These are phyloP conservation scores for Gobiocypris rarus DNA, from an alignment of 2,113 vertebrate species.

Conservation along the genomic window DNA sequence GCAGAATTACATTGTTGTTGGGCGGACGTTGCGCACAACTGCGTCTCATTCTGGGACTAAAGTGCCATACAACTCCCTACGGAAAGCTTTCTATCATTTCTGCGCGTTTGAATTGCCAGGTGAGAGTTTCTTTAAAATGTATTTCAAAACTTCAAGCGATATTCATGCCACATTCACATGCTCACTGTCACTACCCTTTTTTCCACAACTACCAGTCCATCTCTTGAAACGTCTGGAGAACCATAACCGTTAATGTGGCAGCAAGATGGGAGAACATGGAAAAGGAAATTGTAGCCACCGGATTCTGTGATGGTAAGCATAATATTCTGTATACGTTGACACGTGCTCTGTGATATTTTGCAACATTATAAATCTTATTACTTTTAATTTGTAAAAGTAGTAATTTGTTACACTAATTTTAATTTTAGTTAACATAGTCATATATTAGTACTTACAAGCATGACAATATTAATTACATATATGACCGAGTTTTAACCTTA, in stretches of 20 bases:
- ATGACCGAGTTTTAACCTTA: not conserved
- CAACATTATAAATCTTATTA: not conserved
- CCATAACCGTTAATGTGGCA: not conserved
- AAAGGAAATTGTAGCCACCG: not conserved
- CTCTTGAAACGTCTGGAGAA: not conserved
- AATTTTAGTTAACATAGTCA: no score
- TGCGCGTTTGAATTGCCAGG: not conserved
- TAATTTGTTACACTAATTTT: not conserved
- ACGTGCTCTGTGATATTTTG: not conserved
- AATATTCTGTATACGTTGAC: not conserved
- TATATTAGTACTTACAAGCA: not conserved
- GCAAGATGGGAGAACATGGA: not conserved
- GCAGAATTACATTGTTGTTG: no score
- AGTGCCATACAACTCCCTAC: slow-evolving; percentile 7
- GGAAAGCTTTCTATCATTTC: slow-evolving; percentile 39
- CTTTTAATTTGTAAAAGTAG: no score
- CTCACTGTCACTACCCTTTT: no score
- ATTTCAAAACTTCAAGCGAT: no score
- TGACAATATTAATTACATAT: not conserved
- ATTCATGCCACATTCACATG: no score
- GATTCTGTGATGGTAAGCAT: slow-evolving; percentile 1
- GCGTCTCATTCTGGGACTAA: not conserved
- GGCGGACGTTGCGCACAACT: no score
- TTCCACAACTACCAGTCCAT: not conserved
- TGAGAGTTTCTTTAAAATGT: no score